These are phyloP conservation scores for Anguilla marmorata DNA, from an alignment of 2,797 vertebrate species.

Conservation along the genomic window DNA sequence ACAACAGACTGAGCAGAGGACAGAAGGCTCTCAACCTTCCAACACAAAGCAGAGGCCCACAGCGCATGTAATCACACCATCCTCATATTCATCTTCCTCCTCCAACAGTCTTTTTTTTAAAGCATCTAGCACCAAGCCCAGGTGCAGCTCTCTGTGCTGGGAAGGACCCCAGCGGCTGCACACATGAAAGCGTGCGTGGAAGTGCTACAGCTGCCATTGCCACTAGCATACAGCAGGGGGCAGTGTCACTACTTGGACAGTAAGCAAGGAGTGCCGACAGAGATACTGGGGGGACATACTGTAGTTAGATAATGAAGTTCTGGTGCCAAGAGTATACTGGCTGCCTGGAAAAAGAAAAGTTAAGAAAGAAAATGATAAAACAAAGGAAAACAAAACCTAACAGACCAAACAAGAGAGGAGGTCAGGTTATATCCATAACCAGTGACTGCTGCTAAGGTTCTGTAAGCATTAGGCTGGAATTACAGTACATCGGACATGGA, in stretches of 20 bases:
- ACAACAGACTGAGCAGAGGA: not conserved
- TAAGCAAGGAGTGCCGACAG: constrained; percentile 35
- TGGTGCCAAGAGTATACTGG: constrained; percentile 50
- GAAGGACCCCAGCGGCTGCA: constrained; percentile 1
- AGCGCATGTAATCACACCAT: not conserved
- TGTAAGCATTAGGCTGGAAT: not conserved
- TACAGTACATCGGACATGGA: no score
- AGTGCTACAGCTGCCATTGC: constrained; percentile 42
- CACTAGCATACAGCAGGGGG: constrained; percentile 50
- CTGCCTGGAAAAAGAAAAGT: constrained; percentile 53
- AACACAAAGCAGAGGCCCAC: not conserved
- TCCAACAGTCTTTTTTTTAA: not conserved
- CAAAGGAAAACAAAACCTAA: not conserved
- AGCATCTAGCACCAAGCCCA: constrained; percentile 27
- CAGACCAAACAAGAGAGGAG: not conserved
- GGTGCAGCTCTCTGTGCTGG: constrained; percentile 19
- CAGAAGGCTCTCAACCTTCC: not conserved
- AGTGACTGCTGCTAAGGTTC: not conserved
- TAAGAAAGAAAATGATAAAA: constrained; percentile 39
- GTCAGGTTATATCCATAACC: not conserved
- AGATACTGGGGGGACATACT: constrained; percentile 57
- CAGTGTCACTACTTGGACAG: constrained; percentile 41
- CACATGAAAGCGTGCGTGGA: not conserved
- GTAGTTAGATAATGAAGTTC: constrained; percentile 51
- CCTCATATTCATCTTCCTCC: constrained; percentile 5